A percentile compares a stretch with the other conserved stretches of the same genome.
phyloP scores from a whole-genome alignment of 2,797 vertebrate genomes.

The Diplodus puntazzo region DNA sequence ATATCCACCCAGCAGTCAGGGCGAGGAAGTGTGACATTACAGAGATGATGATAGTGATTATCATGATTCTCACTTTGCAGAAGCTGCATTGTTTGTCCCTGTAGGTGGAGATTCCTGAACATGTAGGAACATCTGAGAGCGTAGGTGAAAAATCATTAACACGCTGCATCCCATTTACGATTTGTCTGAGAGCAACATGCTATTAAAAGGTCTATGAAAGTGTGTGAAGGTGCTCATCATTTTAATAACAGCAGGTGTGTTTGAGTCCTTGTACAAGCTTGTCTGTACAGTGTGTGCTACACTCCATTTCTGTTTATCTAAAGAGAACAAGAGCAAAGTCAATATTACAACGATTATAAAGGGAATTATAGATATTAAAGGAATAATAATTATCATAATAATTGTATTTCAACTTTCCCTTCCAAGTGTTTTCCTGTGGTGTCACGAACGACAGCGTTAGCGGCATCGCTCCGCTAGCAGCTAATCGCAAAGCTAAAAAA shows the following conservation, averaged over 20 bases:
- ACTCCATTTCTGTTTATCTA: not conserved
- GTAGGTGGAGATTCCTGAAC: slow-evolving; percentile 22
- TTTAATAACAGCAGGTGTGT: slow-evolving; percentile 7
- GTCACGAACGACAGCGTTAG: no score
- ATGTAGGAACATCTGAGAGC: not conserved
- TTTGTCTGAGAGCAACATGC: not conserved
- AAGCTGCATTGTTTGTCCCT: slow-evolving; percentile 29
- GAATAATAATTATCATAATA: no score
- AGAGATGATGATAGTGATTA: slow-evolving; percentile 52
- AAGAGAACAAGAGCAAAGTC: not conserved
- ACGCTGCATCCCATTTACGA: not conserved
- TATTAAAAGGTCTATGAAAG: slow-evolving; percentile 18
- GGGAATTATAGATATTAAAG: no score
- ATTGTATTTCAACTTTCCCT: no score
- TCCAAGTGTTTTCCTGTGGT: no score
- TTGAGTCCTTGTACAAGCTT: slow-evolving; percentile 4
- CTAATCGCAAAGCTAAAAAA: no score
- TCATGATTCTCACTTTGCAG: slow-evolving; percentile 35
- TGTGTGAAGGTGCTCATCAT: not conserved
- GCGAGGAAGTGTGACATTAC: slow-evolving; percentile 33
- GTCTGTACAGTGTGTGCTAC: not conserved
- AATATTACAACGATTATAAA: no score
- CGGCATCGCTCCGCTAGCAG: no score
- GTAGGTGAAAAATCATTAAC: not conserved
- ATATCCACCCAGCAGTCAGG: slow-evolving; percentile 25